A percentile compares a stretch with the other conserved stretches of the same genome.
Conservation (phyloP, 23 tunicate species). For the Halocynthia roretzi region DNA sequence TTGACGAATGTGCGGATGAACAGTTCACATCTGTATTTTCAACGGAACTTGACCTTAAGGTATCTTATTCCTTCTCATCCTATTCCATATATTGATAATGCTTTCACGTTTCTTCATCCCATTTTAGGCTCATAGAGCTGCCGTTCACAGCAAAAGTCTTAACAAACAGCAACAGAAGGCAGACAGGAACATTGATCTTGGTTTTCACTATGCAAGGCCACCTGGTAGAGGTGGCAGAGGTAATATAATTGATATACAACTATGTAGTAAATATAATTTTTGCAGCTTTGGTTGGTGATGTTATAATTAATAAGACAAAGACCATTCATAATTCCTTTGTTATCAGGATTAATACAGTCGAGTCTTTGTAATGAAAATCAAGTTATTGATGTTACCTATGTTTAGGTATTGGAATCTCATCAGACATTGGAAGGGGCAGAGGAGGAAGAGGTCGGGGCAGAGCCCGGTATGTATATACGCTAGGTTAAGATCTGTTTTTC, state of each 20-base stretch:
- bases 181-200: constrained; percentile 78
- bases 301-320: background rate
- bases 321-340: background rate
- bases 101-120: background rate
- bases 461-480: background rate
- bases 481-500: background rate
- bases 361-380: background rate
- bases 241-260: background rate
- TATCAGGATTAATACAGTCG: too few species aligned
- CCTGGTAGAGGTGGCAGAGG: constrained; percentile 21
- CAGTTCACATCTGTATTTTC: constrained; percentile 77
- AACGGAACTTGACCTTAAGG: constrained; percentile 42
- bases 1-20: constrained; percentile 53
- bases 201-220: constrained; percentile 60
- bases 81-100: background rate
- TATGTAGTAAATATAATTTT: too few species aligned
- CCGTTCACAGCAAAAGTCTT: constrained; percentile 41
- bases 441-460: constrained; percentile 11
- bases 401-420: background rate
- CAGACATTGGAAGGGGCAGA: background rate
- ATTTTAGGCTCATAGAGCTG: constrained; percentile 64
- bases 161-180: constrained; percentile 50
- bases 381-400: background rate
- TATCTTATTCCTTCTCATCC: background rate
- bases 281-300: background rate